Evolutionary conservation across 2,113 vertebrate genomes (phyloP).

Genomic region (Apaloderma vittatum): DNA sequence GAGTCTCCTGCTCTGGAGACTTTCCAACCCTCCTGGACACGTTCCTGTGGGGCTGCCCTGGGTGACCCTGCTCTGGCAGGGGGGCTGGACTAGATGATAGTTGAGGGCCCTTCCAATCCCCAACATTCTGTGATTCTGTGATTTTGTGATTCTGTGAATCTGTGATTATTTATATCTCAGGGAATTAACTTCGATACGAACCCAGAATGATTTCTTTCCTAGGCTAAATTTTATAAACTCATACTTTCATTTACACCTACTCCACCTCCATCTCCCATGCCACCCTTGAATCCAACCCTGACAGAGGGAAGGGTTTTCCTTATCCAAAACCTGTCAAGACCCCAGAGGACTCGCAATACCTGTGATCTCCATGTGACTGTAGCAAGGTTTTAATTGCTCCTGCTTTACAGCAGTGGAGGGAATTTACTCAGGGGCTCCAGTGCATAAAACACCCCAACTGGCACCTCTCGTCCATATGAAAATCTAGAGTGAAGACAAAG

Average conservation of each 20-base stretch:
- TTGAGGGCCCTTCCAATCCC: no score
- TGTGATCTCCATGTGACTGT: not conserved
- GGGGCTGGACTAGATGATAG: no score
- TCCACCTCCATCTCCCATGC: not conserved
- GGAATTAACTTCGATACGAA: not conserved
- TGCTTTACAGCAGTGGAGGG: not conserved
- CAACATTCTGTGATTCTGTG: no score
- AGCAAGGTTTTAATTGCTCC: not conserved
- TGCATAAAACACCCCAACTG: not conserved
- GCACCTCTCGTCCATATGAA: not conserved
- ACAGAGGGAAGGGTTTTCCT: not conserved
- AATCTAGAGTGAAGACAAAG: not conserved
- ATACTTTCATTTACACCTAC: not conserved
- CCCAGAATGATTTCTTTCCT: not conserved
- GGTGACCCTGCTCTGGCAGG: no score
- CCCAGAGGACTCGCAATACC: not conserved
- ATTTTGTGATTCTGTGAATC: no score
- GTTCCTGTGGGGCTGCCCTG: no score
- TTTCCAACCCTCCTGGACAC: no score
- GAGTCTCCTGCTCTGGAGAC: no score
- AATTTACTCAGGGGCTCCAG: not conserved
- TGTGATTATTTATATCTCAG: not conserved
- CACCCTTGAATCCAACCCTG: not conserved
- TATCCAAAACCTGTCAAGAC: not conserved
- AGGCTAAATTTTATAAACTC: not conserved